Evolutionary conservation across 2,113 vertebrate genomes (phyloP), one percentile per base, ranked within the genome.

Genomic region (Centropus bengalensis): DNA sequence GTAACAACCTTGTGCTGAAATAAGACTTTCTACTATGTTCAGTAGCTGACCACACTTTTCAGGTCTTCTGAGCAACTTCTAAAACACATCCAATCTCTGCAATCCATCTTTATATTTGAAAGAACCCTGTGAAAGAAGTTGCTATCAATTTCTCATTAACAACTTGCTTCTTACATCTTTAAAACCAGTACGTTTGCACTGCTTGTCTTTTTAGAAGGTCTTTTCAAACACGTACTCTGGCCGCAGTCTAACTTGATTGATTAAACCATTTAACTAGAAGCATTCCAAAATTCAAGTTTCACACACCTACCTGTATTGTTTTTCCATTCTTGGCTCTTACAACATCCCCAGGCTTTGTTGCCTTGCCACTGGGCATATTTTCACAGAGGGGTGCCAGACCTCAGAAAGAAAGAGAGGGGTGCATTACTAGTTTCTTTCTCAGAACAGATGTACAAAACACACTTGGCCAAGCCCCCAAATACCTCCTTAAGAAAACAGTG

Each of bases 301-400:
- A 62, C 22, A 59, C 8, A n/a, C 63, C 38, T 86, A 99, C 99
- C 99, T 99, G 99, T 83, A 99, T 99, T n/a, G 99, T 99, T 98
- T 99, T 99, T 59, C 99, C 99, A 60, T 99, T 99, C 97, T 95
- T 99, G 71, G 99, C 99, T 88, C 44, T 98, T 16, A 99, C 98
- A 5, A 99, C 99, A 55, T 99, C 99, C 10, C 99, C 99, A 16
- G 99, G 99, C 93, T 99, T 99, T 89, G 97, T 99, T 74, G 99
- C 99, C 78, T 98, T 99, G 51, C 99, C 99, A 44, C 98, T 99
- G 49, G 99, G 99, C 99, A 99, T 99, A 95, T 99, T 99, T 98
- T 99, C 99, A 98, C 99, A 99, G 52, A 99, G 98, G 3, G 99
- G 99, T 56, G 99, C 98, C 96, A 99, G 96, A 97, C 99, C 99